Base-by-base conservation (phyloP, 2,888 invertebrate genomes). In the Caenorhabditis sp. region DNA sequence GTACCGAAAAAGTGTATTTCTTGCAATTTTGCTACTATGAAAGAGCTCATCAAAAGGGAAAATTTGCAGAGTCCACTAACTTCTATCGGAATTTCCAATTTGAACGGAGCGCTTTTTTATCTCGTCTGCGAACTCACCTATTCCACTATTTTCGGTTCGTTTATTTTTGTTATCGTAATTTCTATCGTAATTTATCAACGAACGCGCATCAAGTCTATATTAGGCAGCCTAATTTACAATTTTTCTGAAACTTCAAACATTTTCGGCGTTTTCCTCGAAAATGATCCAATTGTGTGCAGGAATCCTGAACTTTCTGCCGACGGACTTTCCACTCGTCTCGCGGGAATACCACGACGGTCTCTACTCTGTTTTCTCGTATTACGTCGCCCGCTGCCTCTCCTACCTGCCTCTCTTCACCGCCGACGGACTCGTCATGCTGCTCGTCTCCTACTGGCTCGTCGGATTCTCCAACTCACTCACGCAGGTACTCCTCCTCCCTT, bases 11-110 rank as follows among this genome's bases (percentile, higher is more conserved):
- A 58, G 11, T 6, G 4, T 17, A 24, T 4, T n/a, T 39, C n/a
- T 39, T n/a, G n/a, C n/a, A n/a, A n/a, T n/a, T n/a, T n/a, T n/a
- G n/a, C n/a, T n/a, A n/a, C n/a, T n/a, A n/a, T n/a, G n/a, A n/a
- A n/a, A n/a, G n/a, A n/a, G n/a, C n/a, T n/a, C n/a, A n/a, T n/a
- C n/a, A n/a, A n/a, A n/a, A n/a, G n/a, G n/a, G n/a, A n/a, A n/a
- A n/a, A n/a, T 43, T 50, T 63, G 0, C 55, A 81, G 72, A 83
- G 79, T 52, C 93, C 80, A 8, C 59, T 83, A 9, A 80, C 76
- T 0, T 45, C 94, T 94, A 89, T 94, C 94, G 86, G 96, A 95
- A 94, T 96, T 0, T 94, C 94, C 93, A 96, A 96, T 90, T 94
- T 96, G 81, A 96, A 95, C 89, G 96, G 96, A 45, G 95, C 94